phyloP scores from a whole-genome alignment of 1,140 invertebrate genomes.

The Halyomorpha halys region DNA sequence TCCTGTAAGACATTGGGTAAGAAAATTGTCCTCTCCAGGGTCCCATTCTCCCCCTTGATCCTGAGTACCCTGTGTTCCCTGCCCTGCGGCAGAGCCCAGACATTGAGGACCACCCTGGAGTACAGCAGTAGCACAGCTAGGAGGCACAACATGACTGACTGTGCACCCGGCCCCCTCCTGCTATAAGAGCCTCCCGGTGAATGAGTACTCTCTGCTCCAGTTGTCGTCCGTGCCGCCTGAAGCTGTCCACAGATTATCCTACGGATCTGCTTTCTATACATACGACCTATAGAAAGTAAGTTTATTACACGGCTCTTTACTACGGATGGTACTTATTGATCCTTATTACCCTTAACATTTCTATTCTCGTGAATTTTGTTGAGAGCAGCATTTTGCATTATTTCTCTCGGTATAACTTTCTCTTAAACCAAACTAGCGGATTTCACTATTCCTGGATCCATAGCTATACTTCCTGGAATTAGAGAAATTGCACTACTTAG shows the following conservation, averaged over 20 bases:
- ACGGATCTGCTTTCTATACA: not conserved
- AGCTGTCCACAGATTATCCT: not conserved
- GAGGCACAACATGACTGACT: not conserved
- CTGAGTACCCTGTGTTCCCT: not conserved
- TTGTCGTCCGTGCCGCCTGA: not conserved
- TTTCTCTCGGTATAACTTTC: too few species aligned
- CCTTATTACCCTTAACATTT: too few species aligned
- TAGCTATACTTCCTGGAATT: too few species aligned
- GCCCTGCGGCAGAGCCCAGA: not conserved
- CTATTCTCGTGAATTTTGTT: too few species aligned
- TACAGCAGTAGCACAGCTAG: not conserved
- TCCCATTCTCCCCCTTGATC: conserved; percentile 5
- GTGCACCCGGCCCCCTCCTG: not conserved
- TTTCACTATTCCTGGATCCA: too few species aligned
- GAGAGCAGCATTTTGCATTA: too few species aligned
- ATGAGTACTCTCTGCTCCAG: not conserved
- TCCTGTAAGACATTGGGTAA: conserved; percentile 4
- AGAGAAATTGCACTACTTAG: too few species aligned
- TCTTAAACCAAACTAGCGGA: too few species aligned
- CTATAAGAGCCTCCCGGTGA: not conserved
- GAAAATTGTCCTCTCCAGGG: conserved; percentile 10
- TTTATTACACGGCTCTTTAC: too few species aligned
- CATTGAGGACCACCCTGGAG: not conserved
- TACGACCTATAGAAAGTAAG: too few species aligned
- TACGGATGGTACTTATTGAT: too few species aligned